Percentiles rank a stretch among this genome's conserved stretches.
phyloP scores from a whole-genome alignment of 2,113 vertebrate species.

The Isichthys henryi region DNA sequence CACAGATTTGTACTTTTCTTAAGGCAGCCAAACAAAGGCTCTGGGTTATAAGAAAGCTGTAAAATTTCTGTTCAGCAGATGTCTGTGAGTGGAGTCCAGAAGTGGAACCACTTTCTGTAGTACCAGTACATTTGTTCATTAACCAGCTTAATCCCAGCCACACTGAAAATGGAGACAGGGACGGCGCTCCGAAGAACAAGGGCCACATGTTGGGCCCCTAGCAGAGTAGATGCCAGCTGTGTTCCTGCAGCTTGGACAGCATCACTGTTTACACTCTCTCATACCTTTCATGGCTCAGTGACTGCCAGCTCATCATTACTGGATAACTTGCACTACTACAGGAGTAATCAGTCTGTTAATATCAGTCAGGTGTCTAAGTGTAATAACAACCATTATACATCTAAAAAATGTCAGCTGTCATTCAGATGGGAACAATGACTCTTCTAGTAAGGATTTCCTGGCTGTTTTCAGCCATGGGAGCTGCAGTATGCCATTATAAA shows the following conservation, averaged over 20 bases:
- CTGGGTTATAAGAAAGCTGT: not conserved
- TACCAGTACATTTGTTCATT: not conserved
- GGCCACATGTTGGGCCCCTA: not conserved
- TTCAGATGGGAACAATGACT: not conserved
- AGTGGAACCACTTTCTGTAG: not conserved
- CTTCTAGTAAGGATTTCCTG: not conserved
- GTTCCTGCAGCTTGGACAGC: not conserved
- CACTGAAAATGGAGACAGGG: not conserved
- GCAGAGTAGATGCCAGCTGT: not conserved
- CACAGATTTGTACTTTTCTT: not conserved
- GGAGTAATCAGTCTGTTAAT: not conserved
- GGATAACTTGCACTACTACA: not conserved
- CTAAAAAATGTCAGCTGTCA: not conserved
- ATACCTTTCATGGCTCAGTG: not conserved
- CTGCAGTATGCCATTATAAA: not conserved
- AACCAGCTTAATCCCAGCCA: not conserved
- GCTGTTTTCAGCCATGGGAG: not conserved
- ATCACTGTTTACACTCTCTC: not conserved
- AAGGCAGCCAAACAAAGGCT: not conserved
- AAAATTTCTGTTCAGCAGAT: slow-evolving; percentile 5
- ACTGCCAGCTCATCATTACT: not conserved
- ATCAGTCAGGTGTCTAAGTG: not conserved
- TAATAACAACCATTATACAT: not conserved
- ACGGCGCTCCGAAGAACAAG: not conserved
- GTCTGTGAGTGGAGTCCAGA: not conserved